These are phyloP conservation scores for Trinorchestia longiramus DNA, from an alignment of 1,140 invertebrate genomes.

Conservation along the genomic window DNA sequence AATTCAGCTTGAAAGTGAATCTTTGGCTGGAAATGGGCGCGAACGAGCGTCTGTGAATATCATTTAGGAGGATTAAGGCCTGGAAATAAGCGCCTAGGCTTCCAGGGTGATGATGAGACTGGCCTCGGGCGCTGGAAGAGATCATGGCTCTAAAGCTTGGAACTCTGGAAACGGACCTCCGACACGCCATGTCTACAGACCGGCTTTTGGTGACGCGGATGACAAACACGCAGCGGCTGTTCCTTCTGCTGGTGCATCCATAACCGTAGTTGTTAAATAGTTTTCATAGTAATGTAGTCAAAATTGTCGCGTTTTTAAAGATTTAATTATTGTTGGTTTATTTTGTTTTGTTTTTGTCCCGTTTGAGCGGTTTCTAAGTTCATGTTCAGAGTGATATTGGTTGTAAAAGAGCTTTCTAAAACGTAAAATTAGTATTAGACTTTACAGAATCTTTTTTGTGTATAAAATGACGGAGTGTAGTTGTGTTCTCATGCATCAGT, in stretches of 20 bases:
- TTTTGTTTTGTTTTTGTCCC: too few relatives aligned
- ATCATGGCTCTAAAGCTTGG: background rate
- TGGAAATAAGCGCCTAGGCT: constrained; percentile 10
- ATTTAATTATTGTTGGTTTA: too few relatives aligned
- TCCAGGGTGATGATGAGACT: constrained; percentile 24
- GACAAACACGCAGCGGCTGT: background rate
- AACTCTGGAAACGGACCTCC: background rate
- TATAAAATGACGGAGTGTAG: too few relatives aligned
- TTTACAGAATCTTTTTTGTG: too few relatives aligned
- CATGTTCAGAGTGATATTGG: too few relatives aligned
- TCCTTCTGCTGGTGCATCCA: background rate
- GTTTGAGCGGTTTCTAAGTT: too few relatives aligned
- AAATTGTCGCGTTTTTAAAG: background rate
- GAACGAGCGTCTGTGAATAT: background rate
- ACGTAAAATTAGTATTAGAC: too few relatives aligned
- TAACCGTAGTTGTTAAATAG: background rate
- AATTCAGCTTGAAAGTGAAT: background rate
- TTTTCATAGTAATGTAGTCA: background rate
- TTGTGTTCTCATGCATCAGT: too few relatives aligned
- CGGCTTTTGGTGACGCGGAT: background rate
- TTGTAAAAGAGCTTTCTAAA: too few relatives aligned
- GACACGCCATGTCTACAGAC: background rate
- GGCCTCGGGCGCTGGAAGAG: background rate
- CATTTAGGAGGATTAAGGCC: constrained; percentile 14
- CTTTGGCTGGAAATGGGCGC: background rate